Base-by-base conservation (phyloP, 2,888 invertebrate species). In the Hybos culiciformis region DNA sequence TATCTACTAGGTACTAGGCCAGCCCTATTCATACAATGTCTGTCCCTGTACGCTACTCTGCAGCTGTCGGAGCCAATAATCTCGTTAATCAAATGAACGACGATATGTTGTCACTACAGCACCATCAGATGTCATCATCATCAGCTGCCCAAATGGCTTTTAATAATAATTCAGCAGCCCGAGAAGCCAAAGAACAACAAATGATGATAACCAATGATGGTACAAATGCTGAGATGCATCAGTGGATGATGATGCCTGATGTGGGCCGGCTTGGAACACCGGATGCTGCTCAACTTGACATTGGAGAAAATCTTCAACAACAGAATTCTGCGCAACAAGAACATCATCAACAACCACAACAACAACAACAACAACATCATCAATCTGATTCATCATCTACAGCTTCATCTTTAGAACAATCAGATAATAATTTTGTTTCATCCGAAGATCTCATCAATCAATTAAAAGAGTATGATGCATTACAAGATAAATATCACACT, bases 401-500 rank as follows among this genome's bases (percentile, higher is more conserved):
- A 20, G 14, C 39, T 39, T 21, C 12, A 9, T 23, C 31, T 38
- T 51, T 58, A 48, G 60, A 61, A 31, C 36, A 39, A 24, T 17
- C 29, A 51, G 51, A 60, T 47, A 53, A 62, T 23, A 54, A 59
- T 46, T 55, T 60, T 19, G 52, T 59, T 40, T 54, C 59, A 47
- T 56, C 59, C 32, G 68, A 70, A 41, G 66, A 65, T 45, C 58
- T 75, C 52, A 70, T 74, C 60, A 68, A 66, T 42, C 71, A 70
- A 53, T 70, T 83, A 50, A 73, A 76, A 60, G 80, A 82, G 70
- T 77, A 77, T 56, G 71, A 82, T 57, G 70, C 73, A 43, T 63
- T 81, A 51, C 80, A 82, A 64, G 67, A 70, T 50, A 82, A 82
- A 71, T 81, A 76, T 63, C 79, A 79, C 63, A 80, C 82, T 32